Evolutionary conservation across 2,797 vertebrate genomes (phyloP), one percentile per base, ranked within the genome.

Genomic region (Coilia nasus): DNA sequence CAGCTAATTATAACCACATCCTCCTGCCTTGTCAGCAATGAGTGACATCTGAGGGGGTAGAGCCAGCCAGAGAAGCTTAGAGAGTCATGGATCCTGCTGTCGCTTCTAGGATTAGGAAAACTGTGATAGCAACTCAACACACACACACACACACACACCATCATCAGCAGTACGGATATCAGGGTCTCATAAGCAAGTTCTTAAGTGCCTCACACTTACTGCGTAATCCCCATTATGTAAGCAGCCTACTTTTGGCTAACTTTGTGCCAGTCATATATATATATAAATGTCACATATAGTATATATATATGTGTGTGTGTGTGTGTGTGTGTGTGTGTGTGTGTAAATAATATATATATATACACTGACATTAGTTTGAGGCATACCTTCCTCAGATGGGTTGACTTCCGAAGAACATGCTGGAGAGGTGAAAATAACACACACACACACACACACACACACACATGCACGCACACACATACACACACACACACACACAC

Each of bases 1-100:
- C 82, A 89, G 91, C 93, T 95, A 94, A 94, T 94, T 93, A 94
- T 93, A 94, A 86, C 87, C 87, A 90, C 91, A 93, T 94, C 89
- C 85, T 82, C 80, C 91, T 90, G 89, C 92, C 89, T 92, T 87
- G 89, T 93, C 94, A 93, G 91, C 88, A 90, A 88, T 87, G 71
- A 88, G 91, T 86, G 82, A 91, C 90, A 91, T 92, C 91, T 78
- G 71, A 78, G 64, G 83, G 83, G 85, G 84, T 82, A 35, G 44
- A 82, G 82, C 41, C 50, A 54, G 9, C 9, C 50, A 54, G 82
- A 85, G 85, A 85, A 88, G 87, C 83, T 92, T 91, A 92, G 89
- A 91, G 83, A 87, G 87, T 87, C 75, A 88, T 81, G 92, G 92
- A 94, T 95, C 91, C 94, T 91, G 93, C 91, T 89, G 35, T 2